A percentile compares a stretch with the other conserved stretches of the same genome.
phyloP scores from a whole-genome alignment of 2,113 vertebrate species.

The Tyrannus savana region DNA sequence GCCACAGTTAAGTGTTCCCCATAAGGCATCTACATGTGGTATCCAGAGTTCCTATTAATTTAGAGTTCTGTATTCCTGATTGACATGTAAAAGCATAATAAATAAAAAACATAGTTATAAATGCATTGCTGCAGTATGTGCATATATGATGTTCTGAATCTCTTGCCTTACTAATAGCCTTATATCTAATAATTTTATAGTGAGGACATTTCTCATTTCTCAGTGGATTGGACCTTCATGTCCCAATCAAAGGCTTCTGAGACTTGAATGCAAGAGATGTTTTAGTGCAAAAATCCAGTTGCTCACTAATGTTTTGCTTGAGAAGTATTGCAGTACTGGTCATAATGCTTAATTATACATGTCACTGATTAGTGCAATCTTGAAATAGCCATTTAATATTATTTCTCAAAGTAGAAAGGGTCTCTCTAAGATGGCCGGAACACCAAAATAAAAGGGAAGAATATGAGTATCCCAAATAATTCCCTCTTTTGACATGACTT shows the following conservation, averaged over 20 bases:
- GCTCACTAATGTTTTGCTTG: not conserved
- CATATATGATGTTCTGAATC: not conserved
- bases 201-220: not conserved
- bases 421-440: not conserved
- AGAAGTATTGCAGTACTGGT: not conserved
- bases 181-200: not conserved
- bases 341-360: not conserved
- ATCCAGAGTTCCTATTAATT: not conserved
- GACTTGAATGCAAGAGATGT: not conserved
- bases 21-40: not conserved
- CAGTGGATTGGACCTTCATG: not conserved
- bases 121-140: not conserved
- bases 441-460: not conserved
- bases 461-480: not conserved
- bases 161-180: not conserved
- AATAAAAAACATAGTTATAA: not conserved
- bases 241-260: not conserved
- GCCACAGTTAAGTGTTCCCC: not conserved
- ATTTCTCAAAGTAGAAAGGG: not conserved
- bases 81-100: not conserved
- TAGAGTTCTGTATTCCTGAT: not conserved
- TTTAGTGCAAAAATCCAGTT: not conserved
- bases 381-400: not conserved
- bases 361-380: not conserved
- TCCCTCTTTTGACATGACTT: not conserved